These are phyloP conservation scores for Muraenolepis orangiensis DNA, from an alignment of 2,797 vertebrate species.

Conservation along the genomic window DNA sequence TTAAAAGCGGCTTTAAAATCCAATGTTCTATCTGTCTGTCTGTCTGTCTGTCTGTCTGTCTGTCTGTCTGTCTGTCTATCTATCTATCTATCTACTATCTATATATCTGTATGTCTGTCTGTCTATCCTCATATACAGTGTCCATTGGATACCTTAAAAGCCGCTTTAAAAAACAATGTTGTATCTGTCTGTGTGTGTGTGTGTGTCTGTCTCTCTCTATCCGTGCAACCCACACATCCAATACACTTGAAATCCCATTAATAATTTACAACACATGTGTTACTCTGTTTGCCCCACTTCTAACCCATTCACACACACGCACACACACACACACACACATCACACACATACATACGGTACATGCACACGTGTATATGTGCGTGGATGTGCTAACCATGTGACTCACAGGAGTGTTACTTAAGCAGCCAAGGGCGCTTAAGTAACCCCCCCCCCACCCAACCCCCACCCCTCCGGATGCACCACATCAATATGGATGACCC, in stretches of 20 bases:
- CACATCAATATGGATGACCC: not conserved
- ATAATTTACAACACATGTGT: slow-evolving; percentile 20
- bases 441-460: too few species aligned
- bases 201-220: not conserved
- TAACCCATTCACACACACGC: slow-evolving; percentile 35
- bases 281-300: slow-evolving; percentile 5
- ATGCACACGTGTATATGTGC: not conserved
- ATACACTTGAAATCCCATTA: slow-evolving; percentile 21
- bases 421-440: too few species aligned
- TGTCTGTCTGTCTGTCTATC: too few species aligned
- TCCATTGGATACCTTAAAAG: too few species aligned
- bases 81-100: too few species aligned
- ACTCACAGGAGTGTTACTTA: too few species aligned
- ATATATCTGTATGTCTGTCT: too few species aligned
- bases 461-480: not conserved
- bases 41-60: too few species aligned
- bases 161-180: too few species aligned
- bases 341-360: not conserved
- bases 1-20: too few species aligned
- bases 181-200: not conserved
- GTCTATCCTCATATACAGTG: too few species aligned
- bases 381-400: not conserved
- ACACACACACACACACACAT: slow-evolving; percentile 22
- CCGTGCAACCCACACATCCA: not conserved
- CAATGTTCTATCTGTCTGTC: too few species aligned